Evolutionary conservation across 2,797 vertebrate genomes (phyloP).

Genomic region (Sus cebifrons): DNA sequence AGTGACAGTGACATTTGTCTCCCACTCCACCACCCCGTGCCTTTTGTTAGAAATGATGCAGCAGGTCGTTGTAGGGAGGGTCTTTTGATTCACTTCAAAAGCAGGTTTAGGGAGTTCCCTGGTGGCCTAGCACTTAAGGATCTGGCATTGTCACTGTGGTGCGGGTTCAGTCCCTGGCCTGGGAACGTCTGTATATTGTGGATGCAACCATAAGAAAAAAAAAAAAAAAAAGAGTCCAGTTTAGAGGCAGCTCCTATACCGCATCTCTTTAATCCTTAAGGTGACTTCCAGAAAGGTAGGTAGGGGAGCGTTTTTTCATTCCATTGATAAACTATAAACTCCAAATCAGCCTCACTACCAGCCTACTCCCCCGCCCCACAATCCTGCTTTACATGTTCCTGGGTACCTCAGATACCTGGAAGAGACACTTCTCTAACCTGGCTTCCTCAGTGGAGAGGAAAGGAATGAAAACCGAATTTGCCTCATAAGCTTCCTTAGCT

Average conservation of each 20-base stretch:
- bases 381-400: not conserved
- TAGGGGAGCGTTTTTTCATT: not conserved
- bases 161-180: too few species aligned
- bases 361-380: not conserved
- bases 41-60: not conserved
- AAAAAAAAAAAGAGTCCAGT: not conserved
- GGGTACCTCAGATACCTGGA: not conserved
- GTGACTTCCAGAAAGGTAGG: conserved; percentile 46
- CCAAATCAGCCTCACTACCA: not conserved
- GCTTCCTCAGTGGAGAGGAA: not conserved
- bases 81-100: conserved; percentile 42
- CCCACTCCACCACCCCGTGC: not conserved
- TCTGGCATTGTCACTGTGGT: too few species aligned
- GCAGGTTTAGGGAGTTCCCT: not conserved
- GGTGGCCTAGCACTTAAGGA: too few species aligned
- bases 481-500: conserved; percentile 29
- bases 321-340: not conserved
- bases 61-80: not conserved
- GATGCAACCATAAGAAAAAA: too few species aligned
- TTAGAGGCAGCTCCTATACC: not conserved
- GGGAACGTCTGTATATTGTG: too few species aligned
- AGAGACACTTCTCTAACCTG: not conserved
- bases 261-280: not conserved
- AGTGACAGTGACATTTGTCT: not conserved
- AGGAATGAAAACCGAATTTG: conserved; percentile 21